phyloP scores from a whole-genome alignment of 2,113 vertebrate genomes.

The Silurus meridionalis region DNA sequence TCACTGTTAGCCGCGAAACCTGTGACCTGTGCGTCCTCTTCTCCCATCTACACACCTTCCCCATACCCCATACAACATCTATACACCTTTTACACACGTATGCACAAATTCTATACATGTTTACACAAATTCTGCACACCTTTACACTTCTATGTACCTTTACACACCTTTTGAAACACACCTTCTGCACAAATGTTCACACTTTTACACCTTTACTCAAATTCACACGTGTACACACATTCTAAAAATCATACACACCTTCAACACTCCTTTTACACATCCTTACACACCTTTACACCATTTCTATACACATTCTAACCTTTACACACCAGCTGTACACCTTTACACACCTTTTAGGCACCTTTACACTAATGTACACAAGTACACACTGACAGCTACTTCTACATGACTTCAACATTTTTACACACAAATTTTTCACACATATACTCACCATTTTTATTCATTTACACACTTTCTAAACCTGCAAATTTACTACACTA shows the following conservation, averaged over 20 bases:
- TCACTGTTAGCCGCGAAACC: background rate
- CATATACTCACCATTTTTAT: background rate
- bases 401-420: background rate
- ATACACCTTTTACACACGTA: background rate
- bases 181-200: background rate
- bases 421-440: background rate
- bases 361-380: background rate
- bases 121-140: background rate
- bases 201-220: background rate
- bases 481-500: background rate
- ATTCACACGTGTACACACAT: background rate
- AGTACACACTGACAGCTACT: background rate
- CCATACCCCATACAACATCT: background rate
- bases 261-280: background rate
- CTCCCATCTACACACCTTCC: background rate
- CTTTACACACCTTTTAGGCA: background rate
- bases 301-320: background rate
- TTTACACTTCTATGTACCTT: background rate
- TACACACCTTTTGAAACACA: background rate
- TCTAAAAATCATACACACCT: background rate
- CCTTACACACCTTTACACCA: background rate
- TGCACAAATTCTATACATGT: background rate
- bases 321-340: background rate
- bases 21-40: background rate
- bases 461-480: background rate